phyloP scores from a whole-genome alignment of 2,888 invertebrate species.

The Ophioninae sp. region DNA sequence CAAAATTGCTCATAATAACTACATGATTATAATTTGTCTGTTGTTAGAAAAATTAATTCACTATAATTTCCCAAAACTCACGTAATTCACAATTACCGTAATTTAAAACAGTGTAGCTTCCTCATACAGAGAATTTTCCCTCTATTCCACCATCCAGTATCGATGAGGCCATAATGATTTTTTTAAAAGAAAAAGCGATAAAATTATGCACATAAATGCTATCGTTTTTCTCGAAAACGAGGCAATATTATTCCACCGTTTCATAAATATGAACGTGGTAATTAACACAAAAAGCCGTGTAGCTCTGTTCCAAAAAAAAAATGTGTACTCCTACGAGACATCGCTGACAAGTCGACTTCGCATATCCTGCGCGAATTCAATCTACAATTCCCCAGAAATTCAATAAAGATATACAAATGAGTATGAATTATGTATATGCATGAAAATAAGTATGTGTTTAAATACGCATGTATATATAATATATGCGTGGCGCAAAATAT shows the following conservation, averaged over 20 bases:
- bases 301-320: background rate
- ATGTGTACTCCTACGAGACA: background rate
- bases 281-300: background rate
- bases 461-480: background rate
- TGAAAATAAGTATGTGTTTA: background rate
- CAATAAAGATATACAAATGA: background rate
- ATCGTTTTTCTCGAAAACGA: background rate
- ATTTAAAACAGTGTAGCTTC: background rate
- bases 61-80: background rate
- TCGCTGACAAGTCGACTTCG: background rate
- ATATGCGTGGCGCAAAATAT: conserved; percentile 28
- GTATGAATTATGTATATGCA: background rate
- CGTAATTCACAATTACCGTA: background rate
- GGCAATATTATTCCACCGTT: background rate
- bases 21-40: background rate
- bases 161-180: background rate
- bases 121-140: background rate
- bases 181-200: background rate
- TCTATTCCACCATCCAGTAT: background rate
- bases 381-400: background rate
- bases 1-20: too few species aligned
- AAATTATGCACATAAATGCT: background rate
- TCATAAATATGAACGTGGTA: background rate
- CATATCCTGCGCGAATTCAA: background rate
- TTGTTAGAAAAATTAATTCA: background rate